Percentiles rank a stretch among this genome's conserved stretches.
phyloP scores from a whole-genome alignment of 2,888 invertebrate species.

The Drosophila testacea region DNA sequence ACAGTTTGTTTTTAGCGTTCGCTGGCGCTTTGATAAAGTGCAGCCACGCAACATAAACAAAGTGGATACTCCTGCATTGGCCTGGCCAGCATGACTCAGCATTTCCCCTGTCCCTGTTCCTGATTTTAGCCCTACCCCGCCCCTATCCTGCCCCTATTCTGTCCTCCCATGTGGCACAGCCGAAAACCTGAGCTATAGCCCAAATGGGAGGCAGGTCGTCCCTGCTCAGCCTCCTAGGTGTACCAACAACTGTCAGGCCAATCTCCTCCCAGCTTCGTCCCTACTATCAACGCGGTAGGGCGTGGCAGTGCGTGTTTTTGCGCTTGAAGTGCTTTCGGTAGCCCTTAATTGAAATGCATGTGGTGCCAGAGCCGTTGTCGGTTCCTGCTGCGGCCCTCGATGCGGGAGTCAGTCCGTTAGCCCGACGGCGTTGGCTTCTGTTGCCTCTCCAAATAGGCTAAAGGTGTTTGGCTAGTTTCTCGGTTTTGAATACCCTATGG shows the following conservation, averaged over 20 bases:
- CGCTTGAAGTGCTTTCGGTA: conserved; percentile 74
- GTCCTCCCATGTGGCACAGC: not conserved
- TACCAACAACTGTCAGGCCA: conserved; percentile 12
- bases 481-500: conserved; percentile 15
- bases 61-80: conserved; percentile 55
- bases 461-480: conserved; percentile 47
- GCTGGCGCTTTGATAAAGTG: conserved; percentile 75
- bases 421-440: conserved; percentile 34
- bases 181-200: conserved; percentile 19
- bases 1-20: conserved; percentile 70
- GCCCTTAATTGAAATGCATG: conserved; percentile 80
- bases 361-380: conserved; percentile 50
- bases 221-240: conserved; percentile 18
- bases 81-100: conserved; percentile 14
- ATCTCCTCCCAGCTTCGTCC: conserved; percentile 11
- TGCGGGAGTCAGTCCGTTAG: conserved; percentile 19
- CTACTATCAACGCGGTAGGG: conserved; percentile 31
- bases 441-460: conserved; percentile 36
- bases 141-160: not conserved
- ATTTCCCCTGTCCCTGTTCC: not conserved
- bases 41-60: conserved; percentile 78
- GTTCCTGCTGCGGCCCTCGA: conserved; percentile 20
- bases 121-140: not conserved
- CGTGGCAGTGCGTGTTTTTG: conserved; percentile 73
- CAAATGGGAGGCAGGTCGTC: not conserved